Evolutionary conservation across 2,888 invertebrate genomes (phyloP), one percentile per base, ranked within the genome.

Genomic region (Agriopis marginaria): DNA sequence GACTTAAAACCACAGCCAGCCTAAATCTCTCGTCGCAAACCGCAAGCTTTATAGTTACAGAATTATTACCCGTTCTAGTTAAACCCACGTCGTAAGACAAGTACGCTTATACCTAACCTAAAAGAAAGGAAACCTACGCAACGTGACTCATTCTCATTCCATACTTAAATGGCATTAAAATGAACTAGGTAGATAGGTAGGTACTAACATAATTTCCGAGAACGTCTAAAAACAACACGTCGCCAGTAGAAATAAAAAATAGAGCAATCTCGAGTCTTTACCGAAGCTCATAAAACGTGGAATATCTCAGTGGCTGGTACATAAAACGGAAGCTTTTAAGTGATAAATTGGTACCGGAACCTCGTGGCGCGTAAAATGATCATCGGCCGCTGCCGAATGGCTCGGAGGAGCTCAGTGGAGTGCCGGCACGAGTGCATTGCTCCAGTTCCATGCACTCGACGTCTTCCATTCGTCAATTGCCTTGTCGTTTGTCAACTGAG

Each of bases 331-430:
- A 93, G 92, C 91, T 90, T 90, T 89, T 89, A 92, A 92, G 90
- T 93, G 92, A 91, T 93, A 92, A 92, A 93, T 93, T 91, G 91
- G 86, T 88, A 87, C 90, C 92, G 93, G 93, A 93, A 93, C 90
- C 83, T 82, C 86, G 86, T 85, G 87, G 87, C 88, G 86, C 89
- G 91, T 92, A 89, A 91, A 92, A 88, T 88, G 88, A 90, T 90
- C 85, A 89, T 89, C 89, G 88, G 83, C 79, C 79, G 86, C 82
- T 86, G 82, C 85, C 82, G 86, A 84, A 83, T 84, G 82, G 83
- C 81, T 82, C 82, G 44, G 74, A 81, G 82, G 78, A 74, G 71
- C 77, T 74, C 76, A 77, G 77, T 76, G 80, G 71, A 79, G 75
- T 39, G 49, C 49, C 12, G 77, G 81, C 83, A 80, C 82, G 84